phyloP scores from a whole-genome alignment of 2,113 vertebrate species.

The Fukomys damarensis region DNA sequence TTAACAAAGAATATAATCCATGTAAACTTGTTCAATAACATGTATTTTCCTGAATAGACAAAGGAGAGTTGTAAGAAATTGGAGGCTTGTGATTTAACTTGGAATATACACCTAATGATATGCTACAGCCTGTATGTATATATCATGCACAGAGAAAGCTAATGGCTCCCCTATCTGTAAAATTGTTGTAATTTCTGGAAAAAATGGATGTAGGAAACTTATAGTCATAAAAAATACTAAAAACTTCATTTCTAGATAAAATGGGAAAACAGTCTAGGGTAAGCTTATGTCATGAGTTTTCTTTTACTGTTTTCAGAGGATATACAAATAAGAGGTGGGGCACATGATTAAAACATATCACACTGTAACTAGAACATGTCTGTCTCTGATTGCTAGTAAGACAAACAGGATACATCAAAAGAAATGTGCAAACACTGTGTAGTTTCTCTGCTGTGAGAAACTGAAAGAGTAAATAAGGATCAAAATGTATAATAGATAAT shows the following conservation, averaged over 20 bases:
- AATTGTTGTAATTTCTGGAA: constrained; percentile 66
- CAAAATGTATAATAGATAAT: too few relatives aligned
- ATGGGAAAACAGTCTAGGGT: not conserved
- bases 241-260: not conserved
- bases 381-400: not conserved
- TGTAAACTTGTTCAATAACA: constrained; percentile 30
- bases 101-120: constrained; percentile 53
- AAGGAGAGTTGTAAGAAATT: constrained; percentile 34
- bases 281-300: not conserved
- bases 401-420: constrained; percentile 20
- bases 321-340: not conserved
- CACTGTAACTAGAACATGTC: not conserved
- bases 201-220: not conserved
- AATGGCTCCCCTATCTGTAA: constrained; percentile 65
- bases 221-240: constrained; percentile 38
- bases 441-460: too few relatives aligned
- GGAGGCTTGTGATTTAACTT: constrained; percentile 52
- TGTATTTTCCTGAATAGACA: constrained; percentile 31
- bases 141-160: constrained; percentile 62
- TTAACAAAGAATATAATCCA: constrained; percentile 36
- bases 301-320: not conserved
- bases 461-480: too few relatives aligned
- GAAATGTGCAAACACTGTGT: too few relatives aligned
- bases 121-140: constrained; percentile 64
- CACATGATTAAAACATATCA: not conserved